phyloP scores from a whole-genome alignment of 2,797 vertebrate species.

The Furcifer pardalis region DNA sequence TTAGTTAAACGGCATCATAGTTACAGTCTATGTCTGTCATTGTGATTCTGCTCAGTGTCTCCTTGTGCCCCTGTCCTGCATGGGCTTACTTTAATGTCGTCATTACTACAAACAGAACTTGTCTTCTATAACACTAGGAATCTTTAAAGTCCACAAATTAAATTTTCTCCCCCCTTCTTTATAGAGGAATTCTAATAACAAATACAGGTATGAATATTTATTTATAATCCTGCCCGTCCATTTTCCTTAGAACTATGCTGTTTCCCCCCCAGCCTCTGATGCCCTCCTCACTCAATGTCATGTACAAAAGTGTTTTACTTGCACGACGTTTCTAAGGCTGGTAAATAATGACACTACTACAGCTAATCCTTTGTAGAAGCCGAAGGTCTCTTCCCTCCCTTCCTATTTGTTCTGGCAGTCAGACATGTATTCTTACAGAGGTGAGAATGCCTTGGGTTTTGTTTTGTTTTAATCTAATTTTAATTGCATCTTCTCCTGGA shows the following conservation, averaged over 20 bases:
- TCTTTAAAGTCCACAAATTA: too few species aligned
- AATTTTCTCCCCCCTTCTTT: neutral
- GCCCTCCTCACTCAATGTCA: too few species aligned
- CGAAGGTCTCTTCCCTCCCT: neutral
- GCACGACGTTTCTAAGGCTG: conserved; percentile 1
- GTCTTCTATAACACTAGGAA: too few species aligned
- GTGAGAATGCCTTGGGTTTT: conserved; percentile 6
- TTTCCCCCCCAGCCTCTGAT: neutral
- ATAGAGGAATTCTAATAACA: neutral
- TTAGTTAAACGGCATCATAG: too few species aligned
- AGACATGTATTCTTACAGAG: neutral
- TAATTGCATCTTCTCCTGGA: conserved; percentile 48
- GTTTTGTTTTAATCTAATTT: conserved; percentile 44
- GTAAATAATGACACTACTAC: neutral
- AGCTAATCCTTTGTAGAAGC: conserved; percentile 7
- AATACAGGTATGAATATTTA: neutral
- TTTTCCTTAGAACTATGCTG: neutral
- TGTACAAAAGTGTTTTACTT: neutral
- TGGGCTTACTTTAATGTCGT: too few species aligned
- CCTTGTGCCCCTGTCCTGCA: too few species aligned
- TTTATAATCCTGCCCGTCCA: neutral
- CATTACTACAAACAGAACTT: too few species aligned
- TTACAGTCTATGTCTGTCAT: too few species aligned
- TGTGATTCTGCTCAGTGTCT: too few species aligned
- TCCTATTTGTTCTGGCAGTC: conserved; percentile 35